phyloP scores from a whole-genome alignment of 2,888 invertebrate genomes.

The Ferrisia virgata region DNA sequence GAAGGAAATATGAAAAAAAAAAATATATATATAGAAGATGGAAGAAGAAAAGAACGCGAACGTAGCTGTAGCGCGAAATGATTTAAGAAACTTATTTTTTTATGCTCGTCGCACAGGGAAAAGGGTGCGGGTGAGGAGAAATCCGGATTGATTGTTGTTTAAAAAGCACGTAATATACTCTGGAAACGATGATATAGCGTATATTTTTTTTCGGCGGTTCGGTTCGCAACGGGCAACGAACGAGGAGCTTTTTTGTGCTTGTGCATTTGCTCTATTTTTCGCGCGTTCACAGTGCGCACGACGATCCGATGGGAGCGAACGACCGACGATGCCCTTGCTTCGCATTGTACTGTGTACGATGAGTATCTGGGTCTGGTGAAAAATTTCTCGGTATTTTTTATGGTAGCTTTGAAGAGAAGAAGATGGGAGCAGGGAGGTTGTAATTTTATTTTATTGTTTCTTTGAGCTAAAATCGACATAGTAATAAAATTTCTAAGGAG shows the following conservation, averaged over 20 bases:
- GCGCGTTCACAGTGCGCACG: neutral
- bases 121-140: neutral
- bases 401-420: neutral
- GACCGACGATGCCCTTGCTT: no score
- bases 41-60: neutral
- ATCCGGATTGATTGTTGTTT: neutral
- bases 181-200: neutral
- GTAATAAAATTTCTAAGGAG: neutral
- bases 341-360: neutral
- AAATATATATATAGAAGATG: no score
- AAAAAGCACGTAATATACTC: neutral
- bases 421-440: neutral
- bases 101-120: neutral
- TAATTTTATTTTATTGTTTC: conserved; percentile 28
- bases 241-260: no score
- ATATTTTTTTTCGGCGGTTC: neutral
- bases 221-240: no score
- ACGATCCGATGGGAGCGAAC: no score
- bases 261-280: neutral
- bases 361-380: neutral
- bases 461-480: neutral
- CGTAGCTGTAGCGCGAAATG: neutral
- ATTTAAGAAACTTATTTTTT: neutral
- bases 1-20: no score
- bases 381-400: conserved; percentile 10